Evolutionary conservation across 2,888 invertebrate genomes (phyloP).

Genomic region (Gryllus longicercus): DNA sequence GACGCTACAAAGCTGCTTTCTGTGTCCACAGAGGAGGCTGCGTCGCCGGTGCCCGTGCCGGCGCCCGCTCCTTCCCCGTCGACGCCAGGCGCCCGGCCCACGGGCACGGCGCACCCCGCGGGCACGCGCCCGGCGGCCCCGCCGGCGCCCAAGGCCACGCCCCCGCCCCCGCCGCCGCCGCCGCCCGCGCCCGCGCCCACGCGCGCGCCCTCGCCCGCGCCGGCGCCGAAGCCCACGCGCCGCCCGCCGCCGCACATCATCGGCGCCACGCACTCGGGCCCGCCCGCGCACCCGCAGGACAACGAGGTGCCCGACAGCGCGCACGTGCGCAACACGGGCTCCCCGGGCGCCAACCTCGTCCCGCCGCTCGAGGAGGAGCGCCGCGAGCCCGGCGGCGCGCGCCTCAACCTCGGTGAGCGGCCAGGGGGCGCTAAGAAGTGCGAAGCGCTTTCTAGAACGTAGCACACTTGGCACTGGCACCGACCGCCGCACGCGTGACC

Average conservation of each 20-base stretch:
- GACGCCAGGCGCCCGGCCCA: not conserved
- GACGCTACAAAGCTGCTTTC: no score
- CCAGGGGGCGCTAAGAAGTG: not conserved
- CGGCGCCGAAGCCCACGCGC: constrained; percentile 38
- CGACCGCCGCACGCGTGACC: no score
- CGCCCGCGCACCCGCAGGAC: constrained; percentile 66
- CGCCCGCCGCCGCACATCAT: constrained; percentile 23
- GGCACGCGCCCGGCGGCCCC: not conserved
- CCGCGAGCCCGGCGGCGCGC: constrained; percentile 51
- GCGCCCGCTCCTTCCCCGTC: not conserved
- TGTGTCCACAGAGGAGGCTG: no score
- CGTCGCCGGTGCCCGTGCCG: not conserved
- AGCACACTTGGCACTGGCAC: no score
- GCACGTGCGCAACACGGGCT: constrained; percentile 45
- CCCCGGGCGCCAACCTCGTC: constrained; percentile 54
- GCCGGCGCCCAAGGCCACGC: not conserved
- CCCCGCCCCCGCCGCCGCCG: not conserved
- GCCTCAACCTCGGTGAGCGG: constrained; percentile 64
- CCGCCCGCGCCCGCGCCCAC: not conserved
- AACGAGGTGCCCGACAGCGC: constrained; percentile 62
- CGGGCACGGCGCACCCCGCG: not conserved
- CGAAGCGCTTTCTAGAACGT: no score
- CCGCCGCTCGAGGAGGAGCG: constrained; percentile 53
- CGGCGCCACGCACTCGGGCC: constrained; percentile 39
- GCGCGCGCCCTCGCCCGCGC: not conserved